These are phyloP conservation scores for Neodiprion pinetum DNA, from an alignment of 1,140 invertebrate species.

Conservation along the genomic window DNA sequence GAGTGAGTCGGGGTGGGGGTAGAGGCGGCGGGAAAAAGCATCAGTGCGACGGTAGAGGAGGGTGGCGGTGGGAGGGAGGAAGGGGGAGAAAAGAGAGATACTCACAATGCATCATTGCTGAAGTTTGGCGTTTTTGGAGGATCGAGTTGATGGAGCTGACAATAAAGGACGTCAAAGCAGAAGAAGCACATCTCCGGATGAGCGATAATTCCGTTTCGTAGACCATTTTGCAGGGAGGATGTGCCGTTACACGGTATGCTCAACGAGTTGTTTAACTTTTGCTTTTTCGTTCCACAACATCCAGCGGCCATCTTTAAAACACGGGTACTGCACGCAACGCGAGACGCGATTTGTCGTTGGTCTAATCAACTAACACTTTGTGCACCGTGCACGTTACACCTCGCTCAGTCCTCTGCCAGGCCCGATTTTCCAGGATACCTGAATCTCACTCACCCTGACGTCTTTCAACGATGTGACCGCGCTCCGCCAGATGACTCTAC, in stretches of 20 bases:
- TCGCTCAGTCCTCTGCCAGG: no score
- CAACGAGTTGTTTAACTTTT: conserved; percentile 81
- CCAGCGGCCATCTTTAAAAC: conserved; percentile 76
- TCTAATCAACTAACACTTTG: no score
- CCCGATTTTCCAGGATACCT: no score
- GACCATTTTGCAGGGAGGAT: conserved; percentile 50
- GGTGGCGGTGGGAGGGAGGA: neutral
- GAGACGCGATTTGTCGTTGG: no score
- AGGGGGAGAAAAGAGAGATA: conserved; percentile 43
- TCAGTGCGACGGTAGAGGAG: neutral
- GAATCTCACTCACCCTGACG: neutral
- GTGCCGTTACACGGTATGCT: conserved; percentile 63
- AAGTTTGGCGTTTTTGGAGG: conserved; percentile 89
- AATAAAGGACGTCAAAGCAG: conserved; percentile 97
- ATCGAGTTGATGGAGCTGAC: conserved; percentile 90
- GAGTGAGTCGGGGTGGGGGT: conserved; percentile 24
- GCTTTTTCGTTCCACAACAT: conserved; percentile 89
- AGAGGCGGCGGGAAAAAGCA: neutral
- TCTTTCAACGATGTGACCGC: conserved; percentile 5
- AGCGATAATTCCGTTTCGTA: conserved; percentile 70
- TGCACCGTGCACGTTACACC: no score
- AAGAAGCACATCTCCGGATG: conserved; percentile 97
- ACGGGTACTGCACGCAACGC: neutral
- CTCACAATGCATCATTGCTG: conserved; percentile 95
- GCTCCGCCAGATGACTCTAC: conserved; percentile 15